phyloP scores from a whole-genome alignment of 2,113 vertebrate species.

The Gymnarchus niloticus region DNA sequence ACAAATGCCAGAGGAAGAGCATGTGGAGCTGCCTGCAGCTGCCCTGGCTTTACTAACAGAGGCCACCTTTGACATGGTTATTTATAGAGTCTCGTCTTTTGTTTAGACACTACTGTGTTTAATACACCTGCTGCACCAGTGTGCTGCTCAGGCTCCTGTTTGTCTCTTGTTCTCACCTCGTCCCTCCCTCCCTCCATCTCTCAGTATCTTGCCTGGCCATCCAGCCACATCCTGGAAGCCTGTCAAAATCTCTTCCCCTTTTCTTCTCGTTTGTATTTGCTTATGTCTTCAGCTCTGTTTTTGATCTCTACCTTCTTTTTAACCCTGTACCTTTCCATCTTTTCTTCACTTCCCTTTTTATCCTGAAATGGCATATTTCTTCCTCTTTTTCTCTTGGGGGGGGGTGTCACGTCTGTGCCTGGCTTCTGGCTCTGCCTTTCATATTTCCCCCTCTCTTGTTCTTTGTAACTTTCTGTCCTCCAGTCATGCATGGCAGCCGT shows the following conservation, averaged over 20 bases:
- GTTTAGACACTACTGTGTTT: slow-evolving; percentile 13
- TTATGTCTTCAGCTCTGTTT: background rate
- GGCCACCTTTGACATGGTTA: slow-evolving; percentile 10
- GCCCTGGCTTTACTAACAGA: background rate
- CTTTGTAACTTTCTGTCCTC: background rate
- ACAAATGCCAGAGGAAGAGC: background rate
- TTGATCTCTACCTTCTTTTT: background rate
- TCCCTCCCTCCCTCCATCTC: background rate
- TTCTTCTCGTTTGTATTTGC: background rate
- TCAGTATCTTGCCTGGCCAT: background rate
- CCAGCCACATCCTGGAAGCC: background rate
- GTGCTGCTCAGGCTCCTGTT: background rate
- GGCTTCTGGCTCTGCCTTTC: background rate
- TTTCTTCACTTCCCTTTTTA: background rate
- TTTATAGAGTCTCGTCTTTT: slow-evolving; percentile 14
- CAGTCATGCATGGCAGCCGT: background rate
- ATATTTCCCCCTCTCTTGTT: background rate
- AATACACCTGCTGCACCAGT: slow-evolving; percentile 21
- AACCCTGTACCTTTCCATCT: background rate
- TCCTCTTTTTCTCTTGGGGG: slow-evolving; percentile 3
- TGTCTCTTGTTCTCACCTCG: background rate
- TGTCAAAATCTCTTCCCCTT: background rate
- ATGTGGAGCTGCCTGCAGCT: too few species aligned
- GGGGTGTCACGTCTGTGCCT: slow-evolving; percentile 13
- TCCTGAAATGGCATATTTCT: background rate